Evolutionary conservation across 2,797 vertebrate genomes (phyloP).

Genomic region (Aeoliscus strigatus): DNA sequence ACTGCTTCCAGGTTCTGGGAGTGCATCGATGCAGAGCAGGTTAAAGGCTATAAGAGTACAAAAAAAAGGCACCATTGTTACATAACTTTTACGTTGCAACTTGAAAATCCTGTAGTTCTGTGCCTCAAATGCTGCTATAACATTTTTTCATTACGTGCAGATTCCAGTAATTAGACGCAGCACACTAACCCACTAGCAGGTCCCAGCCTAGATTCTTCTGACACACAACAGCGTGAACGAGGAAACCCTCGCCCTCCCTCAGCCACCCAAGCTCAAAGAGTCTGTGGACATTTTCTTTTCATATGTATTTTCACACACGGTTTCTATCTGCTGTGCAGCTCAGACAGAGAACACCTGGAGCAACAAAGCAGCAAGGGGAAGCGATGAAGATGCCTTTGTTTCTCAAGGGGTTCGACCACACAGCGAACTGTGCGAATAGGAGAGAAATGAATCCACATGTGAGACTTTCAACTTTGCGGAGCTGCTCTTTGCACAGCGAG

Average conservation of each 20-base stretch:
- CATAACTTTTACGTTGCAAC: too few relatives aligned
- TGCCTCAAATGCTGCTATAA: conserved; percentile 29
- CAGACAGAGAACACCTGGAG: conserved; percentile 45
- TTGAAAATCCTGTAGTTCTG: conserved; percentile 11
- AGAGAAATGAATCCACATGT: conserved; percentile 43
- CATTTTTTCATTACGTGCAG: conserved; percentile 22
- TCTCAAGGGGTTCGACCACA: conserved; percentile 35
- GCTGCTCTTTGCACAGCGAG: conserved; percentile 8
- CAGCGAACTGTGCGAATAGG: conserved; percentile 13
- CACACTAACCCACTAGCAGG: conserved; percentile 25
- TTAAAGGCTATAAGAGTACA: too few relatives aligned
- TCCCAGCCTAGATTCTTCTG: conserved; percentile 9
- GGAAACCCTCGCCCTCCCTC: conserved; percentile 11
- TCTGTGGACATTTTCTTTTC: not conserved
- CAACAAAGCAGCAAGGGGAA: conserved; percentile 33
- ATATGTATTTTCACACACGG: conserved; percentile 10
- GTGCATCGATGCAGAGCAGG: too few relatives aligned
- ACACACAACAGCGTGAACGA: conserved; percentile 25
- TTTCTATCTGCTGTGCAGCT: conserved; percentile 26
- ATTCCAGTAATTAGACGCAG: conserved; percentile 49
- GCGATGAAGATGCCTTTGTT: conserved; percentile 39
- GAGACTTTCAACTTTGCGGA: conserved; percentile 6
- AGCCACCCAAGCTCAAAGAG: conserved; percentile 12
- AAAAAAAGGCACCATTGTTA: too few relatives aligned
- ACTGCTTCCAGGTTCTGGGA: conserved; percentile 46